These are phyloP conservation scores for Apis cerana DNA, from an alignment of 1,140 invertebrate genomes.

Conservation along the genomic window DNA sequence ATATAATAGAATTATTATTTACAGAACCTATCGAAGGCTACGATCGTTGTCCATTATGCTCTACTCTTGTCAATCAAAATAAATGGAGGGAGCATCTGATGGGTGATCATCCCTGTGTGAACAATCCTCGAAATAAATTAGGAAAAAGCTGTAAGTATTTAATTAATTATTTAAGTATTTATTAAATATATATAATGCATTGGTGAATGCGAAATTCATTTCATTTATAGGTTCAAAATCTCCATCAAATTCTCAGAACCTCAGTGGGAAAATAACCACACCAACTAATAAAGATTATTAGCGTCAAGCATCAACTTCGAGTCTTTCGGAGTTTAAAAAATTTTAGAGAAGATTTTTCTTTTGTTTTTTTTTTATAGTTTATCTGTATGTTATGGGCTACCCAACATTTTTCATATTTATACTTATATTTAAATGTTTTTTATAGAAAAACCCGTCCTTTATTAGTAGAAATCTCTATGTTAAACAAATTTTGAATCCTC, in stretches of 20 bases:
- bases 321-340: slow-evolving; percentile 54
- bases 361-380: slow-evolving; percentile 69
- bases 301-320: slow-evolving; percentile 58
- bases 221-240: slow-evolving; percentile 75
- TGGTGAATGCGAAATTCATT: neutral
- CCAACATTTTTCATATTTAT: slow-evolving; percentile 77
- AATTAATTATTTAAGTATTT: neutral
- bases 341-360: slow-evolving; percentile 66
- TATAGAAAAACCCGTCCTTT: slow-evolving; percentile 76
- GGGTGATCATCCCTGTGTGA: slow-evolving; percentile 82
- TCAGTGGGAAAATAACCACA: slow-evolving; percentile 75
- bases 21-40: slow-evolving; percentile 82
- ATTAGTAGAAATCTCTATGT: slow-evolving; percentile 52
- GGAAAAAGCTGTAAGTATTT: slow-evolving; percentile 73
- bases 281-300: slow-evolving; percentile 77
- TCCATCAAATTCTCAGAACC: slow-evolving; percentile 75
- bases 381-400: slow-evolving; percentile 71
- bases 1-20: slow-evolving; percentile 35
- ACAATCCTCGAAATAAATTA: slow-evolving; percentile 80
- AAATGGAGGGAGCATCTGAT: slow-evolving; percentile 87
- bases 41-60: slow-evolving; percentile 89
- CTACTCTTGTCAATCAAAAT: slow-evolving; percentile 76
- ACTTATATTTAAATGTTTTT: slow-evolving; percentile 71
- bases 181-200: neutral
- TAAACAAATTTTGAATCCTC: slow-evolving; percentile 53